These are phyloP conservation scores for Ophion ellenae DNA, from an alignment of 2,888 invertebrate species.

Conservation along the genomic window DNA sequence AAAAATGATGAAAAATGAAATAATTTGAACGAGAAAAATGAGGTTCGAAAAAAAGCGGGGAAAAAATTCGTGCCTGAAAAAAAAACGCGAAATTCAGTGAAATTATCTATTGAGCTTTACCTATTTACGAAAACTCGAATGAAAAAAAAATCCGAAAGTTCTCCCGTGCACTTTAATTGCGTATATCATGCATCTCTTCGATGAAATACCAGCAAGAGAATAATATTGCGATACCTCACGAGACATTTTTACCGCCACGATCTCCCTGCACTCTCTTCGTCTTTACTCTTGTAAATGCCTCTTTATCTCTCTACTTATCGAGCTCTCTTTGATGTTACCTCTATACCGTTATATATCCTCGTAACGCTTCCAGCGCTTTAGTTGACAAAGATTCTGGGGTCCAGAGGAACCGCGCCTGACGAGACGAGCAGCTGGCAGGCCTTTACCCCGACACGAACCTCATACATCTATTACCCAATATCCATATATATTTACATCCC, in stretches of 20 bases:
- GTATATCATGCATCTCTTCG: neutral
- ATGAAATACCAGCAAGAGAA: neutral
- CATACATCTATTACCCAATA: neutral
- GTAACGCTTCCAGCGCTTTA: constrained; percentile 80
- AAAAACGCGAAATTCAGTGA: neutral
- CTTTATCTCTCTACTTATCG: constrained; percentile 20
- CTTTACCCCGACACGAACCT: constrained; percentile 28
- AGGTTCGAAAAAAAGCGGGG: neutral
- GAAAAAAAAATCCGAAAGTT: neutral
- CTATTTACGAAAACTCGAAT: neutral
- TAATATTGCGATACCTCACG: constrained; percentile 40
- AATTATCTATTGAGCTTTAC: neutral
- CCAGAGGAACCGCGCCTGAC: constrained; percentile 66
- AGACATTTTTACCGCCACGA: constrained; percentile 40
- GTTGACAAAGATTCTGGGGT: constrained; percentile 73
- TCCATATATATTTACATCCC: constrained; percentile 23
- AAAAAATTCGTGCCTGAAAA: neutral
- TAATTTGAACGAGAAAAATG: neutral
- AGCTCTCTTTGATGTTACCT: constrained; percentile 4
- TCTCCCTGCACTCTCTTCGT: constrained; percentile 45
- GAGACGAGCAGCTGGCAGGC: constrained; percentile 61
- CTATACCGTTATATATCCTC: constrained; percentile 49
- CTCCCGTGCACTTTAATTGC: neutral
- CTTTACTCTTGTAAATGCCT: constrained; percentile 50
- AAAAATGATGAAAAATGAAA: neutral